These are phyloP conservation scores for Grammatotria lemairii DNA, from an alignment of 2,113 vertebrate species.

Conservation along the genomic window DNA sequence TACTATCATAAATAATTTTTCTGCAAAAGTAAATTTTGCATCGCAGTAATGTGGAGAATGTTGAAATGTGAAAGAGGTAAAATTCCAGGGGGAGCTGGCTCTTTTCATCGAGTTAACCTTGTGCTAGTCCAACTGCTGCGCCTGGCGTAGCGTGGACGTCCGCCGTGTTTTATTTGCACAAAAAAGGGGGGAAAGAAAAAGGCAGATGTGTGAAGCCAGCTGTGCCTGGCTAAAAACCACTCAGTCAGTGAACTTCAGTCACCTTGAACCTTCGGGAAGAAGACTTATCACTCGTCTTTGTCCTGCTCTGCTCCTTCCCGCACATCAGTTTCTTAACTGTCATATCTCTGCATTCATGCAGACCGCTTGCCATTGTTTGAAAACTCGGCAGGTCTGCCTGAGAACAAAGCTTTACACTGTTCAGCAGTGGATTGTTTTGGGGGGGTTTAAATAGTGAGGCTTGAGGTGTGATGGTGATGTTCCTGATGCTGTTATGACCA, in stretches of 20 bases:
- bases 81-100: neutral
- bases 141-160: conserved; percentile 15
- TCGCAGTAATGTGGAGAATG: neutral
- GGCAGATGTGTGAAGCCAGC: neutral
- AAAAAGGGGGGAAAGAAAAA: neutral
- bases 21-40: neutral
- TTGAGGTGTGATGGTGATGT: neutral
- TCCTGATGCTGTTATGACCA: neutral
- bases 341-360: neutral
- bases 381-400: neutral
- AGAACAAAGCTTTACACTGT: neutral
- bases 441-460: neutral
- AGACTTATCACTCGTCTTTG: neutral
- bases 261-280: conserved; percentile 6
- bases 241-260: neutral
- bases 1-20: neutral
- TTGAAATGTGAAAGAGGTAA: neutral
- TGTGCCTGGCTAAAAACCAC: neutral
- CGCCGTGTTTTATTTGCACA: neutral
- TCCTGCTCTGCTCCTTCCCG: neutral
- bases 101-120: conserved; percentile 30
- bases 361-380: neutral
- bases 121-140: neutral
- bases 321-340: neutral
- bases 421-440: neutral